phyloP scores from a whole-genome alignment of 2,797 vertebrate genomes.

The Gallinago nigripennis region DNA sequence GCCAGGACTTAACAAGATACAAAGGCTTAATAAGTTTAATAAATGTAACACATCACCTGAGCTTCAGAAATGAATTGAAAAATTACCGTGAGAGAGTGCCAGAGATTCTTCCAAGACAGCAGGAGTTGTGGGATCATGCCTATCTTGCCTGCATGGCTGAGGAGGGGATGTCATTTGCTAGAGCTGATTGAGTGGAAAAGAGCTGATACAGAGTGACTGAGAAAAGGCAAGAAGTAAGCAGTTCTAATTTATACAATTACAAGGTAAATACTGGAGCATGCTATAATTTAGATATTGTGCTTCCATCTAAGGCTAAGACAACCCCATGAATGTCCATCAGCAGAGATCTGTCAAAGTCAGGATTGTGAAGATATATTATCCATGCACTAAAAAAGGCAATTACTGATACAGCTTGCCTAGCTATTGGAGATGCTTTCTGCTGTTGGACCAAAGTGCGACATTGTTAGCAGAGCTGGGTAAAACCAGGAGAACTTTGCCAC shows the following conservation, averaged over 20 bases:
- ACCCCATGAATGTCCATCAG: not conserved
- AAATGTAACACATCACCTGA: not conserved
- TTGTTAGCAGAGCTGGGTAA: not conserved
- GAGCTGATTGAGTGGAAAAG: not conserved
- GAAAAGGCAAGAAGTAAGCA: not conserved
- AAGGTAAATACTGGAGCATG: not conserved
- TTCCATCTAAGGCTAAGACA: not conserved
- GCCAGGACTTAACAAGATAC: not conserved
- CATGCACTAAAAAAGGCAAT: not conserved
- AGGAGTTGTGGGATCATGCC: not conserved
- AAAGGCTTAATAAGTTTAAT: not conserved
- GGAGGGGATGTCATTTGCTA: not conserved
- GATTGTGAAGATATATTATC: not conserved
- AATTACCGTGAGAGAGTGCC: not conserved
- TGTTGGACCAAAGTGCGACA: not conserved
- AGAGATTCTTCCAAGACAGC: not conserved
- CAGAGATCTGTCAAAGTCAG: not conserved
- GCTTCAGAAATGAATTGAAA: not conserved
- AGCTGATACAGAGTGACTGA: not conserved
- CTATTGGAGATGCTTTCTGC: not conserved
- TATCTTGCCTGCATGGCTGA: not conserved
- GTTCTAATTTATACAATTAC: not conserved
- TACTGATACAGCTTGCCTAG: not conserved
- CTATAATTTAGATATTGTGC: not conserved
- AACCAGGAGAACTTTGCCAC: not conserved